Evolutionary conservation across 2,797 vertebrate species (phyloP).

Genomic region (Sebastes melanostomus): DNA sequence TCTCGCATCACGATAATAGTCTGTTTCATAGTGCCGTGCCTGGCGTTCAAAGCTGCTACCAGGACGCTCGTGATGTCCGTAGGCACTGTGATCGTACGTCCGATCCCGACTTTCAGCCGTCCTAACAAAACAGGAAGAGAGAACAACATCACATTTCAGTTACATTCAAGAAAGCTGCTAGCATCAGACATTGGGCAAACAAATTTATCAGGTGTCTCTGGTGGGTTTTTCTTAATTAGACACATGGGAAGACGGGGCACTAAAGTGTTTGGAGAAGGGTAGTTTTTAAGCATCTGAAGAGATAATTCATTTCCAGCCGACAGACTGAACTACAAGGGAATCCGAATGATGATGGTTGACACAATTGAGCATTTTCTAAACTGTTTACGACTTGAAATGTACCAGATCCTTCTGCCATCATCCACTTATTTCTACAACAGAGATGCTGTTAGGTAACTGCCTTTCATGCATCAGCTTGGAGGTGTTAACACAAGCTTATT

Average conservation of each 20-base stretch:
- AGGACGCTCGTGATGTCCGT: constrained; percentile 98
- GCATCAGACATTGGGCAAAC: constrained; percentile 44
- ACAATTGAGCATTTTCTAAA: neutral
- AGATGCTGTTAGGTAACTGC: neutral
- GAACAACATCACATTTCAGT: constrained; percentile 45
- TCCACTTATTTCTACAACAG: neutral
- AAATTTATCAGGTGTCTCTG: constrained; percentile 35
- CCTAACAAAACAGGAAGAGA: constrained; percentile 80
- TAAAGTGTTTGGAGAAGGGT: constrained; percentile 20
- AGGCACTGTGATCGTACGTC: constrained; percentile 97
- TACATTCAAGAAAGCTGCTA: constrained; percentile 15
- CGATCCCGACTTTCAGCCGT: constrained; percentile 96
- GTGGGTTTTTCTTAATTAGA: constrained; percentile 31
- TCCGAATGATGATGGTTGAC: constrained; percentile 2
- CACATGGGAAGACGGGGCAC: constrained; percentile 26
- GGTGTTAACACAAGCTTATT: neutral
- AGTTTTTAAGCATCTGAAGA: constrained; percentile 6
- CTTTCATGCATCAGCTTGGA: neutral
- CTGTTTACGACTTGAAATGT: neutral
- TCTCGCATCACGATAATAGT: constrained; percentile 96
- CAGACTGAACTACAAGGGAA: neutral
- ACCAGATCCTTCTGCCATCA: neutral
- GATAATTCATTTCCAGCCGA: neutral
- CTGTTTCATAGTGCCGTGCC: constrained; percentile 94
- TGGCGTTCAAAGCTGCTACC: constrained; percentile 93